These are phyloP conservation scores for Junonia oenone DNA, from an alignment of 2,888 invertebrate species.

Conservation along the genomic window DNA sequence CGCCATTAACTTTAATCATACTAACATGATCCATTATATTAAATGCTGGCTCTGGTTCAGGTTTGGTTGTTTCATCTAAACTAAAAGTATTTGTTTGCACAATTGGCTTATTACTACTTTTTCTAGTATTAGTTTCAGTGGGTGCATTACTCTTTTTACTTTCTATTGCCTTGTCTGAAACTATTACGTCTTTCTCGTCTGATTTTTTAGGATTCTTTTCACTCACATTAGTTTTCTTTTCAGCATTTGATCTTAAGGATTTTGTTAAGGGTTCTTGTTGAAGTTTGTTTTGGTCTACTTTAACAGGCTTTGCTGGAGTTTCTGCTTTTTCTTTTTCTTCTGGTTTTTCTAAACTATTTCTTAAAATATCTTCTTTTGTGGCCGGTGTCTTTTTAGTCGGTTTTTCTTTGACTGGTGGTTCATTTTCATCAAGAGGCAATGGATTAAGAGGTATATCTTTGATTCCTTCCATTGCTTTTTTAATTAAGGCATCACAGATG, in stretches of 20 bases:
- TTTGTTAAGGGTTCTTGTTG: constrained; percentile 31
- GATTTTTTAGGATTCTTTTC: constrained; percentile 15
- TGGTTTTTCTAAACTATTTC: not conserved
- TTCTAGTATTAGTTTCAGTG: constrained; percentile 18
- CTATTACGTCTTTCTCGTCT: constrained; percentile 5
- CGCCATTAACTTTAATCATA: constrained; percentile 67
- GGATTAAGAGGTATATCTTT: constrained; percentile 45
- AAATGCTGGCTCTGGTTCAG: constrained; percentile 37
- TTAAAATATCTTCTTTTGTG: not conserved
- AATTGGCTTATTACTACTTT: constrained; percentile 20
- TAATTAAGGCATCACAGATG: constrained; percentile 67
- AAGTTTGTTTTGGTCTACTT: constrained; percentile 33
- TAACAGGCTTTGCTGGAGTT: constrained; percentile 37
- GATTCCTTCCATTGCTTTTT: constrained; percentile 69
- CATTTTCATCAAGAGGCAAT: constrained; percentile 33
- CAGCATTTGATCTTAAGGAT: constrained; percentile 22
- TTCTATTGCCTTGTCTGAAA: not conserved
- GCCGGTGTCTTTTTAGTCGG: not conserved
- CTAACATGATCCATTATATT: constrained; percentile 68
- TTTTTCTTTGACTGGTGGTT: constrained; percentile 7
- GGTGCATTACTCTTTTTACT: constrained; percentile 14
- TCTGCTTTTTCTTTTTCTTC: constrained; percentile 10
- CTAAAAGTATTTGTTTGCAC: constrained; percentile 27
- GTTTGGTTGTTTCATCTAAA: constrained; percentile 18
- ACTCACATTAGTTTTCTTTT: constrained; percentile 22